Percentiles rank a stretch among this genome's conserved stretches.
phyloP scores from a whole-genome alignment of 1,140 invertebrate species.

The Drosophila virilis region DNA sequence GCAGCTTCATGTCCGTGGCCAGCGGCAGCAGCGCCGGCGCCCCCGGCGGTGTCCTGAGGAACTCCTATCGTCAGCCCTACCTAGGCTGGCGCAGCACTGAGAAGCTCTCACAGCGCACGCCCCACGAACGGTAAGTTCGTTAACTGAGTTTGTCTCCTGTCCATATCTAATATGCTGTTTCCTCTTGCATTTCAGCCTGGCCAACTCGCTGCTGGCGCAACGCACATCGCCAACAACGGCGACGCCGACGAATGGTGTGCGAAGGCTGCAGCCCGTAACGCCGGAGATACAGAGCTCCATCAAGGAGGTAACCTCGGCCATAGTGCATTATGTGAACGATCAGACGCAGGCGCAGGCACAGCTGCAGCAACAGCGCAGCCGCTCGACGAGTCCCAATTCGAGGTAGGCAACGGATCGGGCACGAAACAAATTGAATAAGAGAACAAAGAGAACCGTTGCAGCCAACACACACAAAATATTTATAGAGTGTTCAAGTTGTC shows the following conservation, averaged over 20 bases:
- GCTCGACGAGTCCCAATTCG: constrained; percentile 84
- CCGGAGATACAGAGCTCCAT: constrained; percentile 95
- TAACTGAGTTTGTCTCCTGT: background rate
- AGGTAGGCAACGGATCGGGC: constrained; percentile 66
- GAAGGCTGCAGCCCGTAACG: constrained; percentile 85
- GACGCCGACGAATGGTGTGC: constrained; percentile 40
- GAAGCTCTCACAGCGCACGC: constrained; percentile 89
- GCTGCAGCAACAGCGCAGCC: constrained; percentile 67
- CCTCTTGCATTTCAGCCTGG: constrained; percentile 85
- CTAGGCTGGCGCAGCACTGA: constrained; percentile 95
- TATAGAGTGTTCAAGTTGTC: constrained; percentile 25
- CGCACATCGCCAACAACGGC: constrained; percentile 64
- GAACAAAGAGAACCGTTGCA: constrained; percentile 32
- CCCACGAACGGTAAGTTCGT: constrained; percentile 89
- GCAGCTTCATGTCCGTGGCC: constrained; percentile 82
- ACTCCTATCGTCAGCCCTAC: constrained; percentile 91
- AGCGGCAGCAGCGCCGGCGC: constrained; percentile 58
- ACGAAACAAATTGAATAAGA: background rate
- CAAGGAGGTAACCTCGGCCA: constrained; percentile 96
- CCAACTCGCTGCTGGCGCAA: constrained; percentile 87
- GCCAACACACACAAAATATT: background rate
- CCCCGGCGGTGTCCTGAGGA: constrained; percentile 59
- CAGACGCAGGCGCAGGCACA: constrained; percentile 65
- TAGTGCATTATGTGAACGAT: constrained; percentile 95
- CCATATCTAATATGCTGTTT: background rate